These are phyloP conservation scores for Drosophila repletoides DNA, from an alignment of 1,140 invertebrate genomes.

Conservation along the genomic window DNA sequence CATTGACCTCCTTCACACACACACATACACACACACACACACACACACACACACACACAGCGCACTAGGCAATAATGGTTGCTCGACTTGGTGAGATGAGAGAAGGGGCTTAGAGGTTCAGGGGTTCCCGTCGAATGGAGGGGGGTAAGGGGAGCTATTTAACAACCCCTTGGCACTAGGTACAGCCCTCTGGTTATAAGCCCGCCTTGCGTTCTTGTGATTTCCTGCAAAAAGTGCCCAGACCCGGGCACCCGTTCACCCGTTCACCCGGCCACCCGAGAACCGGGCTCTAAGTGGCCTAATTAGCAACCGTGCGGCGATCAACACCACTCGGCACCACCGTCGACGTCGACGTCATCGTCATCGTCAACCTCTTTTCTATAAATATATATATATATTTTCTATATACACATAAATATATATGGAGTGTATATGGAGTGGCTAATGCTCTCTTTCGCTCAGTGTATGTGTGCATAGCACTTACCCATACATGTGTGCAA, in stretches of 20 bases:
- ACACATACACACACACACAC: conserved; percentile 8
- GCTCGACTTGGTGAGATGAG: conserved; percentile 7
- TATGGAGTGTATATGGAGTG: too few relatives aligned
- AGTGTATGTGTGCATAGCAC: conserved; percentile 13
- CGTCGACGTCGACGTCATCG: conserved; percentile 14
- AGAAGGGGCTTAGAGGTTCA: too few relatives aligned
- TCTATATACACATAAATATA: too few relatives aligned
- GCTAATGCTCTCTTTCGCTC: conserved; percentile 14
- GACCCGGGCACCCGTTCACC: too few relatives aligned
- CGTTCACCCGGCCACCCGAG: too few relatives aligned
- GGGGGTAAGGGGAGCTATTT: neutral
- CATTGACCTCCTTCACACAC: conserved; percentile 63
- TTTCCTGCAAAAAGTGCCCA: conserved; percentile 66
- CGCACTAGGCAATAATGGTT: conserved; percentile 67
- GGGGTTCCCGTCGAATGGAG: too few relatives aligned
- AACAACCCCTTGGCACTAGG: conserved; percentile 56
- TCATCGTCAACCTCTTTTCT: conserved; percentile 2
- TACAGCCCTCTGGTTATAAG: neutral
- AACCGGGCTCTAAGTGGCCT: conserved; percentile 72
- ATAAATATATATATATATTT: too few relatives aligned
- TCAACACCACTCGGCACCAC: conserved; percentile 72
- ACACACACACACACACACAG: conserved; percentile 26
- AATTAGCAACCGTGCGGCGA: conserved; percentile 77
- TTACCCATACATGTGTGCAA: conserved; percentile 40
- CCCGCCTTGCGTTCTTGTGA: conserved; percentile 48